Evolutionary conservation across 2,113 vertebrate genomes (phyloP).

Genomic region (Catharus bicknelli): DNA sequence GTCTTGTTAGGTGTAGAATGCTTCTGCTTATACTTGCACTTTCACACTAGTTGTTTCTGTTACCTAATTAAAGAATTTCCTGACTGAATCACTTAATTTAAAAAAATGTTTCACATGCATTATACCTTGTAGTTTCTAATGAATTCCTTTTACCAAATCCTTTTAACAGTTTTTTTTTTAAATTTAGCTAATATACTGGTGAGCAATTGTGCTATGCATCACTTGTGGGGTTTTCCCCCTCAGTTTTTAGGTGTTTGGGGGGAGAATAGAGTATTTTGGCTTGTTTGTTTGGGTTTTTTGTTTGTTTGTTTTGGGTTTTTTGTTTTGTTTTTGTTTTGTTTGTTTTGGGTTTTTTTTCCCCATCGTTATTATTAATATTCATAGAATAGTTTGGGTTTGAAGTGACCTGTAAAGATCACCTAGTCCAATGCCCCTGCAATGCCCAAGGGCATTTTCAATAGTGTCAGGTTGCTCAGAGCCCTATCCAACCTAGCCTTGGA

Average conservation of each 20-base stretch:
- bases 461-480: neutral
- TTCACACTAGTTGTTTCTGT: neutral
- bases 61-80: neutral
- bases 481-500: neutral
- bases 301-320: no score
- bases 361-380: neutral
- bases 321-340: neutral
- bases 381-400: neutral
- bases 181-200: neutral
- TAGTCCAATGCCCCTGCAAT: neutral
- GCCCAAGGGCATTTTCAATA: neutral
- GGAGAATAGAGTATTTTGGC: neutral
- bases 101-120: neutral
- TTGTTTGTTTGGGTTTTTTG: neutral
- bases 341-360: neutral
- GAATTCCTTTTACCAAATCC: neutral
- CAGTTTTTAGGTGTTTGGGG: neutral
- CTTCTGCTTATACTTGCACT: neutral
- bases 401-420: neutral
- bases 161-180: neutral
- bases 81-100: neutral
- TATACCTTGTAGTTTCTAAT: neutral
- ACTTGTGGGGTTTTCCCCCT: neutral
- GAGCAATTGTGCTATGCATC: neutral
- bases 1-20: neutral